Percentiles rank a stretch among this genome's conserved stretches.
Evolutionary conservation across 1,140 invertebrate species (phyloP).

Genomic region (Camponotus pennsylvanicus): DNA sequence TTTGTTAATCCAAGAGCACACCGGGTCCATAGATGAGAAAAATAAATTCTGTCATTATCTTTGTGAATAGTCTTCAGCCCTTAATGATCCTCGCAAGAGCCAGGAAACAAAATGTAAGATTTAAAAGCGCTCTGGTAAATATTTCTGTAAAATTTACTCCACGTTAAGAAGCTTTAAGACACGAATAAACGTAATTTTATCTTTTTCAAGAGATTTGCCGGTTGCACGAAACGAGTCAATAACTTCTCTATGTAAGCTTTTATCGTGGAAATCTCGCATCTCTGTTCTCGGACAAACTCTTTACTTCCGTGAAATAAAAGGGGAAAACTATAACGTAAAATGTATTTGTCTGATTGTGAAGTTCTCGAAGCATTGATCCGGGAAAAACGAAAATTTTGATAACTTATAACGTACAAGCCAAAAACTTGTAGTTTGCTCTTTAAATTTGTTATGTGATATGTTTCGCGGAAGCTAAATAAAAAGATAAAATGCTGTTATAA

Average conservation of each 20-base stretch:
- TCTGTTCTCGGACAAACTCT: slow-evolving; percentile 24
- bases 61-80: not conserved
- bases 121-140: not conserved
- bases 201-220: slow-evolving; percentile 33
- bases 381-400: slow-evolving; percentile 41
- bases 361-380: slow-evolving; percentile 39
- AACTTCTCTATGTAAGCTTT: slow-evolving; percentile 44
- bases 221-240: slow-evolving; percentile 45
- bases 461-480: slow-evolving; percentile 17
- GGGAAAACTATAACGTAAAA: slow-evolving; percentile 1
- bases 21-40: not conserved
- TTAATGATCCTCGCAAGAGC: not conserved
- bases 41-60: slow-evolving; percentile 39
- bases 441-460: slow-evolving; percentile 46
- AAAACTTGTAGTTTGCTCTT: slow-evolving; percentile 38
- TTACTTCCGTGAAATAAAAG: slow-evolving; percentile 26
- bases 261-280: slow-evolving; percentile 25
- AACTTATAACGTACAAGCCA: not conserved
- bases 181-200: slow-evolving; percentile 36
- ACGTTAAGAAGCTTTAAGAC: slow-evolving; percentile 40
- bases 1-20: slow-evolving; percentile 7
- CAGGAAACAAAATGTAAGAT: slow-evolving; percentile 20
- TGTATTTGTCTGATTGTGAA: slow-evolving; percentile 48
- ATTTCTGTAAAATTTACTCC: slow-evolving; percentile 46
- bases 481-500: slow-evolving; percentile 1